Conservation (phyloP, 2,888 invertebrate genomes). For the Cephus rjabovi region DNA sequence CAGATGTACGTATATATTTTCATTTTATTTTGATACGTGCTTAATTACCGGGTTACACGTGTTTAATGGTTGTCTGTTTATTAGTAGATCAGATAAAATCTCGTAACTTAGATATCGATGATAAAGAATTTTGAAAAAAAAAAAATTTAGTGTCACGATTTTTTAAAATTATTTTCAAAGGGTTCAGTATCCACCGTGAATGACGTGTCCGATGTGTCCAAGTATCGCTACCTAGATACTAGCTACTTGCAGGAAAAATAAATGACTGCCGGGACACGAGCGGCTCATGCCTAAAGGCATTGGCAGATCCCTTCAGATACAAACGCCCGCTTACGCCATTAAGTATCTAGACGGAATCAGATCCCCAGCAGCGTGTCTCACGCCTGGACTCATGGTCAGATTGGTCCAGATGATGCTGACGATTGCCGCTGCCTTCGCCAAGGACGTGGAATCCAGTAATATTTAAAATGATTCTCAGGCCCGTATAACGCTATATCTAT, state of each 20-base stretch:
- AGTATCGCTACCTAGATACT: background rate
- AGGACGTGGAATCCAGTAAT: background rate
- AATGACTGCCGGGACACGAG: background rate
- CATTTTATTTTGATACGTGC: background rate
- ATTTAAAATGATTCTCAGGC: background rate
- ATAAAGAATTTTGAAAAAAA: background rate
- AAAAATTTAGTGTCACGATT: background rate
- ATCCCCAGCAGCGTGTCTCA: background rate
- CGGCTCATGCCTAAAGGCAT: background rate
- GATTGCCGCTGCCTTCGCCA: background rate
- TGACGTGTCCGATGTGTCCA: too few relatives aligned
- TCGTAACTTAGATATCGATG: background rate
- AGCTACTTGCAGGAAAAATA: background rate
- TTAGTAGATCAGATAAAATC: background rate
- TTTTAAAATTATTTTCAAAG: background rate
- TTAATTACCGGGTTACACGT: background rate
- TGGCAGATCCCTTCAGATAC: background rate
- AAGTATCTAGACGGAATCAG: background rate
- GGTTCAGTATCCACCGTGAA: background rate
- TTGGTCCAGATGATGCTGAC: background rate
- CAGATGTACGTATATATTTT: background rate
- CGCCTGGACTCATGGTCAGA: background rate
- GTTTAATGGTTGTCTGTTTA: background rate
- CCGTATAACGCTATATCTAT: background rate
- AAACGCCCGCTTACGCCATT: background rate